These are phyloP conservation scores for Sycophaga agraensis DNA, from an alignment of 1,140 invertebrate genomes.

Conservation along the genomic window DNA sequence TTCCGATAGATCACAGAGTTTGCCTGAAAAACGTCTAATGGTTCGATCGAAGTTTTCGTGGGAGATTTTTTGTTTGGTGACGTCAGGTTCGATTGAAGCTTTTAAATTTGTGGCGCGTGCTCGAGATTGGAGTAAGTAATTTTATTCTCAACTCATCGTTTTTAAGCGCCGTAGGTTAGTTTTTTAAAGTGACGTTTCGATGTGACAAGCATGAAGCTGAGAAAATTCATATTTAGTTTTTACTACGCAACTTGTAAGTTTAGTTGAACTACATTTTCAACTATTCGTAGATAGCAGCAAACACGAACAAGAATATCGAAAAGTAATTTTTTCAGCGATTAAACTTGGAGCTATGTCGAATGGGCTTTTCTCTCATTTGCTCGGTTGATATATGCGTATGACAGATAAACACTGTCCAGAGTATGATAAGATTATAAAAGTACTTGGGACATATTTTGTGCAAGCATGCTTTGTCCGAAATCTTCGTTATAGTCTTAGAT, in stretches of 20 bases:
- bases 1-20: not conserved
- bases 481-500: no score
- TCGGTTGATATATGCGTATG: not conserved
- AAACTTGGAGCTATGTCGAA: not conserved
- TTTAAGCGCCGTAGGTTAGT: no score
- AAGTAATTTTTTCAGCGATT: not conserved
- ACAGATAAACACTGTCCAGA: not conserved
- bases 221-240: not conserved
- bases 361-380: not conserved
- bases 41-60: not conserved
- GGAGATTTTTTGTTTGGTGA: not conserved
- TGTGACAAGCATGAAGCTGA: not conserved
- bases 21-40: not conserved
- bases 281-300: not conserved
- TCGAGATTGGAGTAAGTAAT: no score
- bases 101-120: no score
- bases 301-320: not conserved
- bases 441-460: not conserved
- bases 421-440: conserved; percentile 12
- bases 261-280: not conserved
- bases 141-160: no score
- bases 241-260: not conserved
- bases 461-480: not conserved
- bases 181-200: not conserved
- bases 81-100: no score